Evolutionary conservation across 2,888 invertebrate genomes (phyloP).

Genomic region (Diploptera punctata): DNA sequence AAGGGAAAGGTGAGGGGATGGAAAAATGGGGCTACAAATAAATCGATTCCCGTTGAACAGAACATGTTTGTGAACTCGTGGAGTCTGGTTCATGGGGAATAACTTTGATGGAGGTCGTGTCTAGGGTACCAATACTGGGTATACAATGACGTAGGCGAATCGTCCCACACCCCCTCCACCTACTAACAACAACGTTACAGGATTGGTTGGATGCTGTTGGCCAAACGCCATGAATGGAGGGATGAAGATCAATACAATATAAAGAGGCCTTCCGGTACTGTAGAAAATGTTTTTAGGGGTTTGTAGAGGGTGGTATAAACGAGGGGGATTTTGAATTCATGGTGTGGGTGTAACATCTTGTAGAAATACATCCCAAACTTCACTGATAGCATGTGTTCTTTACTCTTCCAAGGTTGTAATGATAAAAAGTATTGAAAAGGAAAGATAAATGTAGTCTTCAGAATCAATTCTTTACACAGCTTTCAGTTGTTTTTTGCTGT

Average conservation of each 20-base stretch:
- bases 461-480: no score
- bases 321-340: no score
- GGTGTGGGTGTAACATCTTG: no score
- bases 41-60: not conserved
- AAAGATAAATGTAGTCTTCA: no score
- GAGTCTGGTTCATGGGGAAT: constrained; percentile 7
- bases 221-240: constrained; percentile 1
- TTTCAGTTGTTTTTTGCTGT: no score
- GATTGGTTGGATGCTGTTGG: constrained; percentile 8
- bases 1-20: no score
- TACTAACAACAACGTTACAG: not conserved
- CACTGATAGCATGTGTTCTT: no score
- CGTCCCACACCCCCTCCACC: not conserved
- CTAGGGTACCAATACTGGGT: not conserved
- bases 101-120: constrained; percentile 10
- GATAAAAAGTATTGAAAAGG: no score
- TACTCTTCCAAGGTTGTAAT: no score
- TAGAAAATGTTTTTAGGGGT: no score
- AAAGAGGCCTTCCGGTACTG: not conserved
- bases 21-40: not conserved
- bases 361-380: no score
- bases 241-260: constrained; percentile 9
- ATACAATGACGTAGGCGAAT: not conserved
- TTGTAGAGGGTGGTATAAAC: no score
- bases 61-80: not conserved